A percentile compares a stretch with the other conserved stretches of the same genome.
phyloP scores from a whole-genome alignment of 2,797 vertebrate genomes.

The Graptemys geographica region DNA sequence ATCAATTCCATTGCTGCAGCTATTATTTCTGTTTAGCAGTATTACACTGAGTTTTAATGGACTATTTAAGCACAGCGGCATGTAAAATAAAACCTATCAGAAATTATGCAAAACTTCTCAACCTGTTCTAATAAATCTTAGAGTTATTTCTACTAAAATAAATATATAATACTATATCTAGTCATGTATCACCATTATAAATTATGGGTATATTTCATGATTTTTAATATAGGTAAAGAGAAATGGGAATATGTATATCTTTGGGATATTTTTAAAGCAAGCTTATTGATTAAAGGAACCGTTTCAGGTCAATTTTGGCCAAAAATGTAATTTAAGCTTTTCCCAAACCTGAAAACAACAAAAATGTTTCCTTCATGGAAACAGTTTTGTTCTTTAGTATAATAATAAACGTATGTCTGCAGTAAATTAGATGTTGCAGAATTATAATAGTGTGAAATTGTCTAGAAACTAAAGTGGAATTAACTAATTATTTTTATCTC shows the following conservation, averaged over 20 bases:
- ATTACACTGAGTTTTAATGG: conserved; percentile 19
- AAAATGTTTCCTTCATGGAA: background rate
- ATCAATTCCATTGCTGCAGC: conserved; percentile 68
- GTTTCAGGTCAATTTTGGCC: background rate
- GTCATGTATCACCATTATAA: background rate
- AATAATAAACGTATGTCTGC: background rate
- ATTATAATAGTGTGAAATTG: background rate
- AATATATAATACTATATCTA: background rate
- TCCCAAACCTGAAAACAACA: background rate
- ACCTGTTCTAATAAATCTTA: background rate
- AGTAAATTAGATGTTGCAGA: background rate
- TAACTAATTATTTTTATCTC: background rate
- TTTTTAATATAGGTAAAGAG: background rate
- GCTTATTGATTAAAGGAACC: background rate
- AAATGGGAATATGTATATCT: background rate
- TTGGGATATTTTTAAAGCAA: background rate
- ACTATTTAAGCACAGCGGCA: background rate
- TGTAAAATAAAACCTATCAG: background rate
- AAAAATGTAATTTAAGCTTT: background rate
- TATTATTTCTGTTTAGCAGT: conserved; percentile 55
- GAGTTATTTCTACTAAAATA: background rate
- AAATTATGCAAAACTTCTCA: conserved; percentile 13
- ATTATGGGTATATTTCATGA: background rate
- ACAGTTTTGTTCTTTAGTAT: background rate
- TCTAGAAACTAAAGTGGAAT: background rate